A percentile compares a stretch with the other conserved stretches of the same genome.
Evolutionary conservation across 2,797 vertebrate genomes (phyloP).

Genomic region (Molossus alvarezi): DNA sequence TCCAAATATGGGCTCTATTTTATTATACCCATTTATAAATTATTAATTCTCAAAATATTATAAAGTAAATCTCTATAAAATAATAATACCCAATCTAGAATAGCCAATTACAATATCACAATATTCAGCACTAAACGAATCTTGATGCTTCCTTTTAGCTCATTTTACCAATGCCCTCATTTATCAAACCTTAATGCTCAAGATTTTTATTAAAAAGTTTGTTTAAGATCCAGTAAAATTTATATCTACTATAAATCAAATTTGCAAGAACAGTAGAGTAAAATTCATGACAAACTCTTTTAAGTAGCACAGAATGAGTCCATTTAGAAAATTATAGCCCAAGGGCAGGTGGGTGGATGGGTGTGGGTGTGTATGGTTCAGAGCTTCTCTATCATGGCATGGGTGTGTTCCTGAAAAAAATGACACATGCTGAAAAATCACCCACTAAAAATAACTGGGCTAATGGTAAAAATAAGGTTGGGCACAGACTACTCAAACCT

Average conservation of each 20-base stretch:
- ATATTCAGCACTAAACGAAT: neutral
- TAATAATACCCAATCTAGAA: neutral
- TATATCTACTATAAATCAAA: conserved; percentile 55
- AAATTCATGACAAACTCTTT: conserved; percentile 42
- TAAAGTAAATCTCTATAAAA: conserved; percentile 48
- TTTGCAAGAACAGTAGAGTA: neutral
- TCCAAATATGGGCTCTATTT: conserved; percentile 30
- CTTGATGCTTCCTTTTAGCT: neutral
- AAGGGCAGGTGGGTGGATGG: neutral
- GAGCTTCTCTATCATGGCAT: neutral
- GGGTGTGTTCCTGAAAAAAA: neutral
- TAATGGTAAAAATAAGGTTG: conserved; percentile 3
- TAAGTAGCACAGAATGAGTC: neutral
- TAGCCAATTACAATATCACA: neutral
- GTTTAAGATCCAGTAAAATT: conserved; percentile 51
- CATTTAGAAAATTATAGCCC: neutral
- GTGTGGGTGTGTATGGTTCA: neutral
- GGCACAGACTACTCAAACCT: neutral
- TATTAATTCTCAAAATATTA: conserved; percentile 13
- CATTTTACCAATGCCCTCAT: conserved; percentile 54
- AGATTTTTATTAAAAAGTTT: conserved; percentile 52
- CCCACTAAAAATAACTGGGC: conserved; percentile 41
- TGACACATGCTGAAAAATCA: neutral
- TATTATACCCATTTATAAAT: conserved; percentile 59
- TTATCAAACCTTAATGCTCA: neutral